Conservation (phyloP, 2,888 invertebrate species). For the Spodoptera exigua region DNA sequence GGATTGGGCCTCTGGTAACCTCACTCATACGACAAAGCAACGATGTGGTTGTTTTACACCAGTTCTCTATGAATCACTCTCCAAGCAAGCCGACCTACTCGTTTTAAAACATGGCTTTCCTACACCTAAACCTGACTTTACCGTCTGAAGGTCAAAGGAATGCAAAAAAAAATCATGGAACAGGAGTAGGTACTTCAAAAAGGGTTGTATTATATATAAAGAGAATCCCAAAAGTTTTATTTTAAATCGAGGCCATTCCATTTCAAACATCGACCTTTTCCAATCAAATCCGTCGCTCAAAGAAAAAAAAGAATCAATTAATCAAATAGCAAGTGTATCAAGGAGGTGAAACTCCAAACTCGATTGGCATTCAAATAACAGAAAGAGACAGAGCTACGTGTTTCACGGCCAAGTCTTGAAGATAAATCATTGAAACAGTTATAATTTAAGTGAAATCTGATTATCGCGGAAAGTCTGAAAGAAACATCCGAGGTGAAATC, state of each 20-base stretch:
- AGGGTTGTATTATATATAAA: background rate
- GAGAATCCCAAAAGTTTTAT: background rate
- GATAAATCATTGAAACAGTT: conserved; percentile 81
- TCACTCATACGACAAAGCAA: no score
- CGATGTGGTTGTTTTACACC: no score
- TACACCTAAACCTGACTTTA: no score
- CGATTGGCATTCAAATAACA: conserved; percentile 62
- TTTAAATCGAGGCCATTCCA: conserved; percentile 12
- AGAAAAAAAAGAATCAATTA: conserved; percentile 47
- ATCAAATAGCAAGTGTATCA: conserved; percentile 53
- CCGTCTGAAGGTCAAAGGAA: no score
- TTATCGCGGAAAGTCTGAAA: conserved; percentile 69
- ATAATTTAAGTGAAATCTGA: conserved; percentile 81
- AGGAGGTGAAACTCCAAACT: conserved; percentile 46
- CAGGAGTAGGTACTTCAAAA: background rate
- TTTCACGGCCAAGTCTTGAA: conserved; percentile 70
- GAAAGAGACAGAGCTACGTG: conserved; percentile 59
- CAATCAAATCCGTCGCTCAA: conserved; percentile 21
- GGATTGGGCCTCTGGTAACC: no score
- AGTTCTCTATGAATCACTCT: no score
- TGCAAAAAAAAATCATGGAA: background rate
- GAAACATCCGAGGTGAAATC: conserved; percentile 55
- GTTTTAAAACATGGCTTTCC: no score
- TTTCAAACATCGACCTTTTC: conserved; percentile 14
- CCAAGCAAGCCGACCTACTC: no score